A percentile compares a stretch with the other conserved stretches of the same genome.
Conservation (phyloP, 2,797 vertebrate genomes). For the Acipenser oxyrinchus region DNA sequence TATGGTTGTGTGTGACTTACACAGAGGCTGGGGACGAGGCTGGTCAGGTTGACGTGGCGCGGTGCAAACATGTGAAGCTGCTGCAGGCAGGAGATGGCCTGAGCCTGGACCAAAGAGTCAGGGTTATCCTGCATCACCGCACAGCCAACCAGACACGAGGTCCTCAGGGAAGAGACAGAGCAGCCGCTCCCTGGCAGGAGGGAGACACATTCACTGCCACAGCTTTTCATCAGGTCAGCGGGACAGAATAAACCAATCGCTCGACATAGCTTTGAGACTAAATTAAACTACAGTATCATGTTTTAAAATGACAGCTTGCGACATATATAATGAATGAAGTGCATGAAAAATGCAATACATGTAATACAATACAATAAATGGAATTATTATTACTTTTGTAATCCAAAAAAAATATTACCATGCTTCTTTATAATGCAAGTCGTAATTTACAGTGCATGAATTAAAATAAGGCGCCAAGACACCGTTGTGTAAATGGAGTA, state of each 20-base stretch:
- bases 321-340: too few species aligned
- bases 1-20: conserved; percentile 55
- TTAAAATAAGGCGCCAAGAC: not conserved
- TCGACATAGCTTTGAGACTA: too few species aligned
- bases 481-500: conserved; percentile 29
- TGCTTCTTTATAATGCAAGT: too few species aligned
- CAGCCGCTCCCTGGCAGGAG: conserved; percentile 50
- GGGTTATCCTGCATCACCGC: conserved; percentile 76
- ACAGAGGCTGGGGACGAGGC: conserved; percentile 77
- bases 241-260: too few species aligned
- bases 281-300: too few species aligned
- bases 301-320: too few species aligned
- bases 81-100: conserved; percentile 83
- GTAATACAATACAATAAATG: too few species aligned
- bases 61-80: conserved; percentile 94
- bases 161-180: conserved; percentile 58
- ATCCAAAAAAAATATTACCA: too few species aligned
- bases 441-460: too few species aligned
- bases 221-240: too few species aligned
- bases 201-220: not conserved
- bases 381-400: too few species aligned
- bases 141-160: conserved; percentile 74
- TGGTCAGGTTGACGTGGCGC: conserved; percentile 72
- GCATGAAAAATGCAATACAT: too few species aligned
- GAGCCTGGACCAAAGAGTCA: conserved; percentile 77